These are phyloP conservation scores for Micropterix aruncella DNA, from an alignment of 2,888 invertebrate genomes.

Conservation along the genomic window DNA sequence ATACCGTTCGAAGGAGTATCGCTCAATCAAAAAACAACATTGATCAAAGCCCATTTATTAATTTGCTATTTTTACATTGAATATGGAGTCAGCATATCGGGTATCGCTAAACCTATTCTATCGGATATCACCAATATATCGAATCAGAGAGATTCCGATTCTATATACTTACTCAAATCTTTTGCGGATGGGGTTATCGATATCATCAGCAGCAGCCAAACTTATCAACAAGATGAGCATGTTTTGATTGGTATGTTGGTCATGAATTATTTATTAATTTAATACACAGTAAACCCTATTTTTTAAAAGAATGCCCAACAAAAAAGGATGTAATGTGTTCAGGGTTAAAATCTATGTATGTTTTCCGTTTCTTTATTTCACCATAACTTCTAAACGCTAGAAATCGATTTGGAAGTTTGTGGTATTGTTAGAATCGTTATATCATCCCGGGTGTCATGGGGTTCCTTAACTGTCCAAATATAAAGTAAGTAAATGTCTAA, in stretches of 20 bases:
- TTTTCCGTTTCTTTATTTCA: no score
- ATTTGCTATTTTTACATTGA: conserved; percentile 22
- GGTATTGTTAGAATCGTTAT: no score
- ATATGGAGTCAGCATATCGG: conserved; percentile 18
- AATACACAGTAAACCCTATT: no score
- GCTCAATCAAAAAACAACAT: conserved; percentile 17
- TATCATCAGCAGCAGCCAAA: conserved; percentile 12
- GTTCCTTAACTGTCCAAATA: no score
- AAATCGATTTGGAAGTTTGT: no score
- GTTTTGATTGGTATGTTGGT: conserved; percentile 16
- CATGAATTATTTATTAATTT: no score
- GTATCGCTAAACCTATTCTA: conserved; percentile 20
- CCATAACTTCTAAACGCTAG: no score
- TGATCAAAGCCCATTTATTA: conserved; percentile 24
- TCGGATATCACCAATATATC: conserved; percentile 15
- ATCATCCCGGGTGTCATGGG: no score
- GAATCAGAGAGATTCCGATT: conserved; percentile 9
- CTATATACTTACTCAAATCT: conserved; percentile 11
- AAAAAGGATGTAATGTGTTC: no score
- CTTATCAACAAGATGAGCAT: conserved; percentile 13
- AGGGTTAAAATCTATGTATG: no score
- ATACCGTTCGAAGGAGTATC: conserved; percentile 22
- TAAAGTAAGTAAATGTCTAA: no score
- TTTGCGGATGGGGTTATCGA: conserved; percentile 14
- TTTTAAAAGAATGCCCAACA: no score